phyloP scores from a whole-genome alignment of 2,888 invertebrate species.

The Lochmaea capreae region DNA sequence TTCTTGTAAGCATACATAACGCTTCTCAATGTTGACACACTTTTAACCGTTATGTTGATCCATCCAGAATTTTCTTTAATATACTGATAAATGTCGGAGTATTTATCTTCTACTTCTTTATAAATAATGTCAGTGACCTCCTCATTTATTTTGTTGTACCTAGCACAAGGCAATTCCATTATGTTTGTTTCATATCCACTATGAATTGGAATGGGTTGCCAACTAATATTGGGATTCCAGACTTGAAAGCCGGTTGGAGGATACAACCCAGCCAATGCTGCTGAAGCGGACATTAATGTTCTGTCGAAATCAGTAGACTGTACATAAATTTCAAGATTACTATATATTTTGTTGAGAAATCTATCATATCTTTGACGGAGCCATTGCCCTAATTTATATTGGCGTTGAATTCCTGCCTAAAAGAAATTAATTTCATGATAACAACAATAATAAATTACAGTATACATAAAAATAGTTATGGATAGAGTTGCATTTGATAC shows the following conservation, averaged over 20 bases:
- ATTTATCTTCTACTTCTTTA: constrained; percentile 59
- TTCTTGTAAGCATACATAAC: constrained; percentile 26
- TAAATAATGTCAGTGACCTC: constrained; percentile 56
- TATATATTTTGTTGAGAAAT: constrained; percentile 69
- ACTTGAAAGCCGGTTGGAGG: constrained; percentile 70
- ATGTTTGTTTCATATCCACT: constrained; percentile 68
- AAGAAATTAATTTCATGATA: constrained; percentile 18
- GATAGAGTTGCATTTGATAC: too few relatives aligned
- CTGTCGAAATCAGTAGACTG: constrained; percentile 87
- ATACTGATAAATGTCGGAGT: constrained; percentile 65
- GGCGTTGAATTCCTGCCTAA: constrained; percentile 40
- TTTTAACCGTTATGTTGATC: constrained; percentile 67
- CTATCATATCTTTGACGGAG: constrained; percentile 74
- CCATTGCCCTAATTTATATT: constrained; percentile 41
- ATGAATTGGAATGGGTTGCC: constrained; percentile 84
- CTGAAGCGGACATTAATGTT: constrained; percentile 86
- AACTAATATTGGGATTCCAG: constrained; percentile 72
- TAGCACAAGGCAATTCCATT: constrained; percentile 74
- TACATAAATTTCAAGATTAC: constrained; percentile 69
- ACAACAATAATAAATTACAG: too few relatives aligned
- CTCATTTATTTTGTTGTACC: constrained; percentile 69
- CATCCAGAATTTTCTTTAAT: constrained; percentile 31
- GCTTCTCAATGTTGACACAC: constrained; percentile 70
- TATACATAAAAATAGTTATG: too few relatives aligned
- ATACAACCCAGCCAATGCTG: constrained; percentile 81